A percentile compares a stretch with the other conserved stretches of the same genome.
Conservation (phyloP, 2,888 invertebrate species). For the Clitarchus hookeri region DNA sequence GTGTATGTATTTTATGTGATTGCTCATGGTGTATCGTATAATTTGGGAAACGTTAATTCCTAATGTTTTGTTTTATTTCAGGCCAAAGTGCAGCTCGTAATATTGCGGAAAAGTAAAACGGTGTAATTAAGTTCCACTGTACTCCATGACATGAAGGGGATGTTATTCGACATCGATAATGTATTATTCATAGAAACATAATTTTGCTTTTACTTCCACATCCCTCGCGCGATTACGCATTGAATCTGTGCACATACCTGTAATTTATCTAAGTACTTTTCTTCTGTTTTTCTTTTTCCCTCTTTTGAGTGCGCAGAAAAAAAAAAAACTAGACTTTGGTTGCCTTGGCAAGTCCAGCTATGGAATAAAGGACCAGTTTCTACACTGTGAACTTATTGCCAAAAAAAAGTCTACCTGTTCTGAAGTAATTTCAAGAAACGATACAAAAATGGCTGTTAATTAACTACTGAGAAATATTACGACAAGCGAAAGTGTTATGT, state of each 20-base stretch:
- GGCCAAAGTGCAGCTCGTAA: neutral
- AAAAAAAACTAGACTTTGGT: neutral
- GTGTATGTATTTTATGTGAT: no score
- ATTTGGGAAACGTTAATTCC: no score
- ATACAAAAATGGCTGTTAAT: neutral
- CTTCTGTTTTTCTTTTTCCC: neutral
- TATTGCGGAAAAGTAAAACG: neutral
- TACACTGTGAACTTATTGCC: neutral
- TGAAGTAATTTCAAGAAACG: neutral
- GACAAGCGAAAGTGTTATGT: no score
- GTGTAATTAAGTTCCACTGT: neutral
- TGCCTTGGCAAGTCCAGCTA: neutral
- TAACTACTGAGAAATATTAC: neutral
- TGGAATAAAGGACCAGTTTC: neutral
- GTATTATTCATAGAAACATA: neutral
- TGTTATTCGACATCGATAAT: neutral
- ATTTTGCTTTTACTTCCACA: neutral
- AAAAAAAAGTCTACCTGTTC: neutral
- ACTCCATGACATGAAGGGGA: neutral
- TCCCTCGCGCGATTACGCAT: neutral
- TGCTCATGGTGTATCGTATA: no score
- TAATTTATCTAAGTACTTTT: neutral
- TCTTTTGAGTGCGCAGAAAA: neutral
- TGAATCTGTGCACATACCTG: neutral
- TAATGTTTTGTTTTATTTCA: neutral